Evolutionary conservation across 2,797 vertebrate species (phyloP), one percentile per base, ranked within the genome.

Genomic region (Cyclopterus lumpus): DNA sequence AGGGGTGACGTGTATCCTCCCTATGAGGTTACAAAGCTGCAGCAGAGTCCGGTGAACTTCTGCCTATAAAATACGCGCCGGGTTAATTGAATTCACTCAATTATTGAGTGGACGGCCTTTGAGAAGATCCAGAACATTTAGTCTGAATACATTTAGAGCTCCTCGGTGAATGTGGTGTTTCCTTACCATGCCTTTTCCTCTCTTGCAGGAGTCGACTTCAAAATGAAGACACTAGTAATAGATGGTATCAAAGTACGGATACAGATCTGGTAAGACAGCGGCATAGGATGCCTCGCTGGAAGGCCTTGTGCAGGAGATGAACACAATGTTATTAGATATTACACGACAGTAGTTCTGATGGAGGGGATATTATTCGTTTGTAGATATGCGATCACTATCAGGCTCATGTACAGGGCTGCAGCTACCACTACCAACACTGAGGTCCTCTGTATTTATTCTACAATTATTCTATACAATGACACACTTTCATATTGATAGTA

Each of bases 151-250:
- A 20, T 38, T 15, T 6, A 11, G 2, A n/a, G n/a, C 49, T 59
- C 42, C 42, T 70, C 28, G 59, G 36, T 73, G 32, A 28, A 28
- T 64, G 30, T 58, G 2, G 59, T 67, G n/a, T 86, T 81, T 76
- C 11, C 55, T 76, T 16, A 72, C 54, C 8, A 3, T 58, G 42
- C 78, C 62, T 80, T n/a, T 77, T 44, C 80, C 34, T 75, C 63
- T 83, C 65, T 85, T 74, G 1, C 90, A 99, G 98, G 98, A 5
- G 97, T 99, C 0, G 98, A 99, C 93, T 99, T 99, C 91, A 99
- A 99, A 95, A 99, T 99, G 98, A 99, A 99, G 93, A 99, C 98
- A 1, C 96, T 99, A 46, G 94, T 97, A 73, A 97, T 99, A 72
- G 97, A 99, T 67, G 98, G 98, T 83, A 95, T 99, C 92, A 99